phyloP scores from a whole-genome alignment of 2,113 vertebrate species.

The Ptyas mucosa region DNA sequence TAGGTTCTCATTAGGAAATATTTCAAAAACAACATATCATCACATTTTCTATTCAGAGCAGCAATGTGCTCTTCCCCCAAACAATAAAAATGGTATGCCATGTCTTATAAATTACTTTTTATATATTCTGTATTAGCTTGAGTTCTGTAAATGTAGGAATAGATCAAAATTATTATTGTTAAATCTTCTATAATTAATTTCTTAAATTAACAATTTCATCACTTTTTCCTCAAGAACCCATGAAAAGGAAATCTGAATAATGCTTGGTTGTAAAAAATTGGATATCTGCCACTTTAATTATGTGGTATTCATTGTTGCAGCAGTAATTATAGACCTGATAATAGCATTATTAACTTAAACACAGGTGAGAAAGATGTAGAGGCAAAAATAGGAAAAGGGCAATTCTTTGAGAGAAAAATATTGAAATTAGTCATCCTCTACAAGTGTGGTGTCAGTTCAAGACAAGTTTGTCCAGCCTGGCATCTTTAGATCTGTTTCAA shows the following conservation, averaged over 20 bases:
- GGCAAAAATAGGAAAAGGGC: not conserved
- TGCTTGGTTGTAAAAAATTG: not conserved
- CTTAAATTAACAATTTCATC: not conserved
- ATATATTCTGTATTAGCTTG: not conserved
- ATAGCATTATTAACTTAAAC: not conserved
- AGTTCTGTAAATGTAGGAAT: not conserved
- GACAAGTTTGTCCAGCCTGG: not conserved
- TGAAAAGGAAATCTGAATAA: not conserved
- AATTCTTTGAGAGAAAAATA: not conserved
- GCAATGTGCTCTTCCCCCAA: not conserved
- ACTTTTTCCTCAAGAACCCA: not conserved
- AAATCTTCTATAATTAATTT: conserved; percentile 21
- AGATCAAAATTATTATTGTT: not conserved
- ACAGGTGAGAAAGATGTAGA: not conserved
- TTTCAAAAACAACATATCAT: not conserved
- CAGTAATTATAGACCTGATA: not conserved
- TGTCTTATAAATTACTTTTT: not conserved
- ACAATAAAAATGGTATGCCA: conserved; percentile 27
- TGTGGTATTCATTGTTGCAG: not conserved
- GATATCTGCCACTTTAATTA: not conserved
- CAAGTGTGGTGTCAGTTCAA: not conserved
- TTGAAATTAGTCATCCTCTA: not conserved
- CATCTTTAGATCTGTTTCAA: not conserved
- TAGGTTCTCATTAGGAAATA: not conserved
- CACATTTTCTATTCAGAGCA: conserved; percentile 42